A percentile compares a stretch with the other conserved stretches of the same genome.
Conservation (phyloP, 2,888 invertebrate species). For the Ichneumoninae sp. region DNA sequence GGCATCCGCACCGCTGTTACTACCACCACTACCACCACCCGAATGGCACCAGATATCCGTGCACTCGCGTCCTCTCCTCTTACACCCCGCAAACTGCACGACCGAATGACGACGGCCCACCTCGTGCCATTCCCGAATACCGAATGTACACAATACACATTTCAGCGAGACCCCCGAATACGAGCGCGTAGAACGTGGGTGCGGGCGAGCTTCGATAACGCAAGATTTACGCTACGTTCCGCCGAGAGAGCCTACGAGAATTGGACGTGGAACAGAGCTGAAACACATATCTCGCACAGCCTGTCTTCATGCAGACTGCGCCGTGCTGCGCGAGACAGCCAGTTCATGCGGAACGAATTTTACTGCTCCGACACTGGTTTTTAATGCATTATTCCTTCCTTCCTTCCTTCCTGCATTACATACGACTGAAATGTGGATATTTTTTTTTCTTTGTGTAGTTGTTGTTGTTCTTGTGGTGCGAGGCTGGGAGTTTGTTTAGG, state of each 20-base stretch:
- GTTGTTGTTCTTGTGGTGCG: neutral
- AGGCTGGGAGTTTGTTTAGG: neutral
- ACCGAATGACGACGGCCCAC: conserved; percentile 23
- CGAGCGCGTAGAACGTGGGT: neutral
- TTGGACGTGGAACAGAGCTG: conserved; percentile 1
- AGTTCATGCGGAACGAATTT: conserved; percentile 30
- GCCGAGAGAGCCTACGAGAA: conserved; percentile 4
- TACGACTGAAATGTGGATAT: neutral
- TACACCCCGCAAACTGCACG: conserved; percentile 35
- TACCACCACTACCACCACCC: neutral
- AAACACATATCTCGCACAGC: conserved; percentile 13
- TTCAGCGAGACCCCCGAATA: conserved; percentile 19
- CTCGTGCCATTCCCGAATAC: conserved; percentile 54
- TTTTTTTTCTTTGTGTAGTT: neutral
- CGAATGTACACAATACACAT: conserved; percentile 44
- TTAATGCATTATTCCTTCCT: conserved; percentile 3
- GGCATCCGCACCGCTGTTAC: neutral
- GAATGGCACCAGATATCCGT: conserved; percentile 11
- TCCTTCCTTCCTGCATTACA: neutral
- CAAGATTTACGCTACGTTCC: conserved; percentile 48
- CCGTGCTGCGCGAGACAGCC: conserved; percentile 16
- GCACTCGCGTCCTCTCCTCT: neutral
- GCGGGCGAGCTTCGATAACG: conserved; percentile 22
- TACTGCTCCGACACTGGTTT: conserved; percentile 1
- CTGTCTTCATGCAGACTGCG: neutral